Percentiles rank a stretch among this genome's conserved stretches.
These are phyloP conservation scores for Meliscaeva auricollis DNA, from an alignment of 2,888 invertebrate genomes.

Conservation along the genomic window DNA sequence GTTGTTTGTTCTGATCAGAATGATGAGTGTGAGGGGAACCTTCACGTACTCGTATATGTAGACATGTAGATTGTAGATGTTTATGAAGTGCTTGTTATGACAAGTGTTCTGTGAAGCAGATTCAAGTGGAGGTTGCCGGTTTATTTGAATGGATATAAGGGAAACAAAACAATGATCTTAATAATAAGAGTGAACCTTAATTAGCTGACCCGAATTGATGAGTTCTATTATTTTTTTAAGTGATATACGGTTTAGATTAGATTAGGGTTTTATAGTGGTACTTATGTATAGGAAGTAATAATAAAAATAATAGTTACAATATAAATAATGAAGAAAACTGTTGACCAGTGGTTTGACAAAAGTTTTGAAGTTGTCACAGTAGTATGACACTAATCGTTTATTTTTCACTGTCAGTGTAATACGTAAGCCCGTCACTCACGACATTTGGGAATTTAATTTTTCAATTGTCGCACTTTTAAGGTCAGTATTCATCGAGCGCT, in stretches of 20 bases:
- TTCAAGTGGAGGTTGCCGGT: slow-evolving; percentile 34
- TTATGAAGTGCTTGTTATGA: slow-evolving; percentile 60
- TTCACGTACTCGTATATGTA: neutral
- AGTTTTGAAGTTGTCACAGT: too few relatives aligned
- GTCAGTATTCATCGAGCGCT: too few relatives aligned
- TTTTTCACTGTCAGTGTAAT: too few relatives aligned
- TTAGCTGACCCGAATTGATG: slow-evolving; percentile 62
- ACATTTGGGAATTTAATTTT: too few relatives aligned
- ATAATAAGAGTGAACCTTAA: slow-evolving; percentile 40
- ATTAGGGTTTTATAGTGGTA: neutral
- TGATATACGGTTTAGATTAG: neutral
- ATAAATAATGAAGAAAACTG: too few relatives aligned
- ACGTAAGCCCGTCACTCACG: too few relatives aligned
- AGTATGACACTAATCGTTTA: too few relatives aligned
- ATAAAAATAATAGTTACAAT: neutral
- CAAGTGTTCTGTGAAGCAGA: slow-evolving; percentile 39
- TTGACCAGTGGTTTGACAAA: too few relatives aligned
- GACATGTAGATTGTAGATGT: neutral
- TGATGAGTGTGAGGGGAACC: slow-evolving; percentile 21
- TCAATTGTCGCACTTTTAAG: too few relatives aligned
- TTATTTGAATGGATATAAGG: slow-evolving; percentile 40
- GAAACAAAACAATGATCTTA: slow-evolving; percentile 47
- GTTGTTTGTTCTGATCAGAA: neutral
- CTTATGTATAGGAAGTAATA: neutral
- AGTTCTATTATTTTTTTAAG: slow-evolving; percentile 9